Evolutionary conservation across 37 sponge, comb jelly and placozoan species (phyloP), one percentile per base, ranked within the genome.

Genomic region (Beroe ovata): DNA sequence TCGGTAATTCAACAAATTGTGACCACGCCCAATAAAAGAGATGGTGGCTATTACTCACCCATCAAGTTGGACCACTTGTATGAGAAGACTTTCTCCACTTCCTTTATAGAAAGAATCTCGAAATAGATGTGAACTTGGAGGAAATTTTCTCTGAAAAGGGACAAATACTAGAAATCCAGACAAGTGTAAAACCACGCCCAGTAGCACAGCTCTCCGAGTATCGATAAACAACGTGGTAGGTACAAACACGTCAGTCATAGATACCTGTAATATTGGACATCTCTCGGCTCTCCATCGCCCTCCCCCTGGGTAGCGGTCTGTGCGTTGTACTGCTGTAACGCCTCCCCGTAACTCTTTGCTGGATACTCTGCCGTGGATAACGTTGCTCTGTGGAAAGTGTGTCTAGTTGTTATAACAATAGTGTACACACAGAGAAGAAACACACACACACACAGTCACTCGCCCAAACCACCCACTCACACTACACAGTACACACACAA

Each of bases 31-130:
- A n/a, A n/a, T n/a, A n/a, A n/a, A n/a, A n/a, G n/a, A n/a, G n/a
- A n/a, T n/a, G n/a, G n/a, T n/a, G n/a, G n/a, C n/a, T n/a, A 47
- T 16, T 26, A 16, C 84, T 77, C 28, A 77, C 84, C 84, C 84
- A 77, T 77, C 1, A 77, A 54, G 33, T 77, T 77, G 41, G 84
- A 77, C 84, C 84, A 77, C 28, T 77, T 77, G 47, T 77, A 77
- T 0, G 84, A 77, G 20, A 25, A 30, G 14, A 77, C 84, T 77
- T 77, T 77, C 54, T 77, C 84, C 8, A 77, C 84, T 35, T 77
- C 84, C 33, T 77, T 77, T 11, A 77, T 77, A 4, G 84, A 77
- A 21, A 77, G 23, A 20, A 77, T 77, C 54, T 77, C 84, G 41
- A 77, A 77, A 26, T 77, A 77, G 26, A 77, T 77, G 54, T 77